Evolutionary conservation across 2,797 vertebrate genomes (phyloP), one percentile per base, ranked within the genome.

Genomic region (Coregonus suidteri): DNA sequence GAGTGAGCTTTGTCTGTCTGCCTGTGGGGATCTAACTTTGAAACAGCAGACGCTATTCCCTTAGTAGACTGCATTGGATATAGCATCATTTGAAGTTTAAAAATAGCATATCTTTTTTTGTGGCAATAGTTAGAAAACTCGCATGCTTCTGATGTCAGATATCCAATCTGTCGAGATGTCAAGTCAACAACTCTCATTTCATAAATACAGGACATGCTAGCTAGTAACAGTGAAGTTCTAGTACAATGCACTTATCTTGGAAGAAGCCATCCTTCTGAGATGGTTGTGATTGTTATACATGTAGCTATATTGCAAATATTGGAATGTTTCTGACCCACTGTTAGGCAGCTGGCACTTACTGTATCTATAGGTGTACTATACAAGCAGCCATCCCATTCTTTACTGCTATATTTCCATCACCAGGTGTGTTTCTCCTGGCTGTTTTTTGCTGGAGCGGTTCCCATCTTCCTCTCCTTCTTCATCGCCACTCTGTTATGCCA

Each of bases 361-460:
- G 3, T 13, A 9, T 25, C 25, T 25, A 64, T 7, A 64, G 25
- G 2, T 3, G 7, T 25, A 25, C 15, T 18, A 52, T 70, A 4
- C 37, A 25, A 25, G 52, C 62, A 14, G 25, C n/a, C 35, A 15
- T 41, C 64, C 51, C 51, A 18, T 37, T 37, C 14, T 9, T 11
- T 25, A 4, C 5, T 30, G 20, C n/a, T 54, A 13, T 20, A 14
- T 25, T 15, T 73, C 15, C 16, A 13, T 16, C 31, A 16, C 9
- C 88, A 99, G 98, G 96, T 96, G 64, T 95, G 94, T 82, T 99
- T 99, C 93, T 99, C 98, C 1, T 99, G 98, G 98, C 91, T 97
- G 81, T 98, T 99, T 88, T 98, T 99, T 85, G 96, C 94, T 25
- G 97, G 97, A 0, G 96, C 97, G 0, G 85, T 98, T 16, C 98